Conservation (phyloP, 1,140 invertebrate genomes). For the Cataglyphis hispanica region DNA sequence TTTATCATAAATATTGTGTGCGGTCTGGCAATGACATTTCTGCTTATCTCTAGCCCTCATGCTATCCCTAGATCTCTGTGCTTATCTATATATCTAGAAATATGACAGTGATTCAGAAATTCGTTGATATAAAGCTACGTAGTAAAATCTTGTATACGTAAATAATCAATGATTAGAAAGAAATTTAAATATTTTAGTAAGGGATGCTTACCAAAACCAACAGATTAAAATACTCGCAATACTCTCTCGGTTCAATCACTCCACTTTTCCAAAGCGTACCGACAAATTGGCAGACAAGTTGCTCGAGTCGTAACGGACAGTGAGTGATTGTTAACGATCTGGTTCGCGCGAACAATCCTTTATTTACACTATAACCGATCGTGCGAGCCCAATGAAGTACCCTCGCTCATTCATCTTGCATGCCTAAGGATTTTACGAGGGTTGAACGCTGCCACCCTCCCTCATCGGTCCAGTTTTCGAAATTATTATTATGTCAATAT, state of each 20-base stretch:
- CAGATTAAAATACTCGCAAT: not conserved
- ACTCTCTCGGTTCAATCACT: not conserved
- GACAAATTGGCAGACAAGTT: constrained; percentile 30
- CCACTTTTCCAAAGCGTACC: not conserved
- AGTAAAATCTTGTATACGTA: not conserved
- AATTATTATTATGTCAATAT: constrained; percentile 58
- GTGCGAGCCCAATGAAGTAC: not conserved
- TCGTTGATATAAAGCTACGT: not conserved
- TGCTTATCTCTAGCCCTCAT: too few species aligned
- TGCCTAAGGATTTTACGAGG: constrained; percentile 35
- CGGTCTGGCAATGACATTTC: not conserved
- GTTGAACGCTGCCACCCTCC: constrained; percentile 13
- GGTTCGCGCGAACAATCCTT: constrained; percentile 3
- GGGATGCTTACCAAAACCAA: not conserved
- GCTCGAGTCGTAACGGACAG: constrained; percentile 62
- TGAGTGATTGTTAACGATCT: constrained; percentile 74
- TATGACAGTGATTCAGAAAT: not conserved
- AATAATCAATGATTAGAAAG: not conserved
- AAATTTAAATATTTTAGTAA: not conserved
- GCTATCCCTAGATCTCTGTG: too few species aligned
- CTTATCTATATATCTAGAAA: not conserved
- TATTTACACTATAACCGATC: constrained; percentile 9
- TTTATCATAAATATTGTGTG: too few species aligned
- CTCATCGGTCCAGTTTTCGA: constrained; percentile 24
- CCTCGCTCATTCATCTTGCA: constrained; percentile 63